Base-by-base conservation (phyloP, 2,888 invertebrate genomes). In the Aphrophora alni region DNA sequence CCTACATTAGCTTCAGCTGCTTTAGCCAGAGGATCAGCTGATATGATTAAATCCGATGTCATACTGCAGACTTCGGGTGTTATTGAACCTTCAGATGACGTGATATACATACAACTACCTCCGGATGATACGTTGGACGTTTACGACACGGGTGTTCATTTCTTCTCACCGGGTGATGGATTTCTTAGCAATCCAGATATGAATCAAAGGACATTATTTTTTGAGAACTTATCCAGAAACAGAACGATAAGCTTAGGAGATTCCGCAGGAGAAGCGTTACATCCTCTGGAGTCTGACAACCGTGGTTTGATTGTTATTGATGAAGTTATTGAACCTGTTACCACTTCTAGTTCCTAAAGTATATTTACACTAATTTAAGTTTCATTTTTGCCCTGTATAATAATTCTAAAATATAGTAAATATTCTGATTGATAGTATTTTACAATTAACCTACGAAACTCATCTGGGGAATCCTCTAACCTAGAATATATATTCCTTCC, bases 101-200 rank as follows among this genome's bases (percentile, higher is more conserved):
- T 84, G 68, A 83, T 84, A 26, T 84, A 82, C 81, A 83, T 84
- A 17, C 83, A 84, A 70, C 75, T 84, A 12, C 81, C 81, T 10
- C 33, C 81, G 5, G 75, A 78, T n/a, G 80, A 81, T 38, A 77
- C 51, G 38, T 26, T 77, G 24, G 77, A 77, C 21, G 75, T 51
- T 27, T 79, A 79, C 78, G 78, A 79, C 21, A 59, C 59, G 38
- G 74, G 78, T 21, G 69, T 28, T 10, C 33, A 33, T 10, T 79
- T 79, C 68, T 79, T 79, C 68, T 25, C 75, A 2, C 75, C 38
- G 17, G 75, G 75, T 1, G 75, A 75, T 24, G 51, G 51, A 44
- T 75, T 75, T 51, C 59, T 59, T 21, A 14, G 59, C 59, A 44
- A 44, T 17, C 28, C 33, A 17, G 75, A 75, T 21, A 8, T 75